Evolutionary conservation across 2,113 vertebrate genomes (phyloP), one percentile per base, ranked within the genome.

Genomic region (Pholis gunnellus): DNA sequence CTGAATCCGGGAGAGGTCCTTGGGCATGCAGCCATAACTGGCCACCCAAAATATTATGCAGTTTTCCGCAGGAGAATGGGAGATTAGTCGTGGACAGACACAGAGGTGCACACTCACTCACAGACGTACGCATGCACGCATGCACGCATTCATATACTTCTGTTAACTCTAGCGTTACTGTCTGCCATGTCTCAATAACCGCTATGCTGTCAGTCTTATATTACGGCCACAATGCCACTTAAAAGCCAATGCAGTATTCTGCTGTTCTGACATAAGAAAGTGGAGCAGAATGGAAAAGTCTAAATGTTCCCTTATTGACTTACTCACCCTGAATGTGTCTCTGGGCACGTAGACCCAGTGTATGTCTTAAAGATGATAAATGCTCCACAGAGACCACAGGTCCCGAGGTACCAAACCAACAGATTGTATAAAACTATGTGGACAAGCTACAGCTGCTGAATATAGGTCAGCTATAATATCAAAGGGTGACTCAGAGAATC

Each of bases 401-500:
- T 88, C 88, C 87, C 84, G 68, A 52, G 84, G 65, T 44, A 40
- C 69, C 56, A 83, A 79, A 76, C 61, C 27, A 70, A 52, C 72
- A 60, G 64, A 61, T 67, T 68, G 70, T 76, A 64, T 61, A 50
- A 69, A 82, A 79, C 72, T 52, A 52, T 20, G 72, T 57, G 77
- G 78, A 88, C 76, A 40, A 44, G 70, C 81, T 69, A 34, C 87
- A 89, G 89, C 87, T 89, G 88, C 81, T 85, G 59, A 82, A 91
- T 92, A 64, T 90, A 79, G 90, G 87, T 89, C 90, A 87, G 88
- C 60, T 71, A 88, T 88, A 73, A 88, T 76, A 91, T 86, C 13
- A 85, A 82, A 75, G 79, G 13, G 3, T 87, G 87, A 90, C 46
- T 86, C 75, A 81, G 77, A 76, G 76, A 71, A 81, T 79, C 72